Conservation (phyloP, 2,797 vertebrate species). For the Thunnus albacares region DNA sequence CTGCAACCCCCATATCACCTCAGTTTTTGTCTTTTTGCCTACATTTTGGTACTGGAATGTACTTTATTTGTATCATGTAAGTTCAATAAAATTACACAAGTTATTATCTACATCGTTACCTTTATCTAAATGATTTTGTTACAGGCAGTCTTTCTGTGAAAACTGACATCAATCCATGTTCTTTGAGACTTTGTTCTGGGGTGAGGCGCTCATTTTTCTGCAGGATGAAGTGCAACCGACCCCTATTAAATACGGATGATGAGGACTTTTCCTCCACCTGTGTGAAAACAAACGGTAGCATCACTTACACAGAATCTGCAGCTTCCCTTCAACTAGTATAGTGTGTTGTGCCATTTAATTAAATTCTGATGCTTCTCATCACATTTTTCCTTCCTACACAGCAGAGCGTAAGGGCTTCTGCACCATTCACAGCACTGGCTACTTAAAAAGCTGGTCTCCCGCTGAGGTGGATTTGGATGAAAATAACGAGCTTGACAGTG, state of each 20-base stretch:
- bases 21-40: too few relatives aligned
- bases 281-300: slow-evolving; percentile 1
- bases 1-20: too few relatives aligned
- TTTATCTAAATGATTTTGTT: background rate
- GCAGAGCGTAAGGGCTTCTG: background rate
- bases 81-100: background rate
- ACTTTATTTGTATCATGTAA: background rate
- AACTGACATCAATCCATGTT: background rate
- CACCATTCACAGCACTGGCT: slow-evolving; percentile 9
- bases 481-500: background rate
- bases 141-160: background rate
- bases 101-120: background rate
- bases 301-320: background rate
- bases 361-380: background rate
- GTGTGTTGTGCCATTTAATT: background rate
- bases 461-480: slow-evolving; percentile 10
- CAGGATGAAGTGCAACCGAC: background rate
- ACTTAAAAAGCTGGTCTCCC: background rate
- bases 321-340: background rate
- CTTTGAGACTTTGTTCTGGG: slow-evolving; percentile 8
- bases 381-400: background rate
- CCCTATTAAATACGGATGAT: background rate
- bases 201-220: slow-evolving; percentile 22
- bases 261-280: background rate
- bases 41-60: background rate